phyloP scores from a whole-genome alignment of 2,113 vertebrate species.

The Psephotus haematonotus region DNA sequence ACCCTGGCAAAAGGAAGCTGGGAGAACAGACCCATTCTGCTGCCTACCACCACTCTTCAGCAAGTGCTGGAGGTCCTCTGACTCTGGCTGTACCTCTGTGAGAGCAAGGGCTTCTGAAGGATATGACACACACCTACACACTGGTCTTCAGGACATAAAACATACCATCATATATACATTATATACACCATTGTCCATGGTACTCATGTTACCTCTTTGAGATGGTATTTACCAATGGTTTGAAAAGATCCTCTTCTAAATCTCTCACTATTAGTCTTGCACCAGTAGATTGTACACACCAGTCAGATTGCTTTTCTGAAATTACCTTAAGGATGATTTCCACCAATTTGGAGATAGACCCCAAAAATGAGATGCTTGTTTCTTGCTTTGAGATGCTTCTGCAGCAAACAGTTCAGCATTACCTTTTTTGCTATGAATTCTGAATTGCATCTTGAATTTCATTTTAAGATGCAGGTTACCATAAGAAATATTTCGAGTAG shows the following conservation, averaged over 20 bases:
- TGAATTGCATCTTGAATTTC: neutral
- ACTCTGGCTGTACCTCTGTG: neutral
- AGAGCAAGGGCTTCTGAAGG: neutral
- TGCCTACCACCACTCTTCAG: accelerated
- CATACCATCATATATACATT: neutral
- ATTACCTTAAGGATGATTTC: neutral
- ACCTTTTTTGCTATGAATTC: neutral
- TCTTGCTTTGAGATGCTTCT: neutral
- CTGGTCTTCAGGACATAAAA: neutral
- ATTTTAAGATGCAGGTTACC: neutral
- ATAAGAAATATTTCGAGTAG: neutral
- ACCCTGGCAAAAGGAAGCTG: neutral
- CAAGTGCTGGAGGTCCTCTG: neutral
- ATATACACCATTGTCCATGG: neutral
- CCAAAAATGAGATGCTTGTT: neutral
- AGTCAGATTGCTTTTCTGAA: neutral
- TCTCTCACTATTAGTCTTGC: neutral
- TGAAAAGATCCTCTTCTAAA: neutral
- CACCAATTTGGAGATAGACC: neutral
- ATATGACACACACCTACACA: neutral
- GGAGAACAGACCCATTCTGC: neutral
- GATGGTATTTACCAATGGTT: neutral
- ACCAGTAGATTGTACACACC: neutral
- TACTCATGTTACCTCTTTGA: neutral
- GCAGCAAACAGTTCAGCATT: neutral